Evolutionary conservation across 2,888 invertebrate genomes (phyloP), one percentile per base, ranked within the genome.

Genomic region (Antheraea assamensis): DNA sequence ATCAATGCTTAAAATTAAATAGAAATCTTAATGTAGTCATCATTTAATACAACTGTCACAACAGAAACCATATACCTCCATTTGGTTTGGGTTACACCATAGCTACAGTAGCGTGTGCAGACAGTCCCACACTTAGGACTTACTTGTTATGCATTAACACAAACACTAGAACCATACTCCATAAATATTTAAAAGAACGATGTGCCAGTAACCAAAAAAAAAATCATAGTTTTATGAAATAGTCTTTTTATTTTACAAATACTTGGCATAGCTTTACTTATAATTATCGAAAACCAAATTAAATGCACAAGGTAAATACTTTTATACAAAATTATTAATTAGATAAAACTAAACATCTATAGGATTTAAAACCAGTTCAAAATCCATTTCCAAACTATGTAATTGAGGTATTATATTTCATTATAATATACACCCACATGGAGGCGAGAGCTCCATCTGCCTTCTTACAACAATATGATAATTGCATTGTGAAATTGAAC

Each of bases 171-270:
- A 52, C 49, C 19, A 52, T 0, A 52, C 10, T n/a, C 3, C n/a
- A 55, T 58, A 58, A 3, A 24, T 58, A 58, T 24, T 24, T 1
- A 24, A 58, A 58, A 21, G 31, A 31, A 10, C 30, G 19, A 19
- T 17, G 31, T 66, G 15, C 19, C 15, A 66, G 1, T 66, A 31
- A 35, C n/a, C n/a, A 72, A 35, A 75, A 70, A 71, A 47, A 76
- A 80, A 78, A 71, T 47, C 31, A 66, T 35, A 73, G 73, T 74
- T 77, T 71, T 75, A 75, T 74, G 74, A 75, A 75, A 75, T 75
- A 75, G 61, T 73, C 70, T 70, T 64, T 73, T 74, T 74, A 74
- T 70, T 73, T 72, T 75, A 73, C 72, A 74, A 68, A 72, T 74
- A 71, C 64, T 72, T 75, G 75, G 74, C 74, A 72, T 55, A 74